Evolutionary conservation across 2,888 invertebrate species (phyloP).

Genomic region (Leptogaster cylindrica): DNA sequence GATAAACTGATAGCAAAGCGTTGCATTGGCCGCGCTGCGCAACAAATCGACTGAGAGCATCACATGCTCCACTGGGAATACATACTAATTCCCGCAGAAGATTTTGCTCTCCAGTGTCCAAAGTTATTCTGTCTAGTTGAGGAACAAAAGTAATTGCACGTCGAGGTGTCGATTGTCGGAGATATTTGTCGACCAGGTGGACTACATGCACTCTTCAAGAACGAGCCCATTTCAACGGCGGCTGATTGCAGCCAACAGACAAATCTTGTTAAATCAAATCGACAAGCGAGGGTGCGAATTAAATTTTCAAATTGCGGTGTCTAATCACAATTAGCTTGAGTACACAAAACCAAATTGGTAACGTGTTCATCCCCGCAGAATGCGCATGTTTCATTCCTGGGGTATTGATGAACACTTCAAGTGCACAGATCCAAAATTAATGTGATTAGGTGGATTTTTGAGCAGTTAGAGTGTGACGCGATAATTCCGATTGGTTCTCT

Average conservation of each 20-base stretch:
- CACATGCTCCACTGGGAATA: background rate
- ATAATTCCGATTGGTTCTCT: no score
- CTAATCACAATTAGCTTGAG: conserved; percentile 4
- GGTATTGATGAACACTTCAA: conserved; percentile 8
- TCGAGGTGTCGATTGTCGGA: conserved; percentile 22
- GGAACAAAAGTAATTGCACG: conserved; percentile 5
- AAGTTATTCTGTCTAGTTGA: conserved; percentile 1
- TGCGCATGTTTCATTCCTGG: conserved; percentile 4
- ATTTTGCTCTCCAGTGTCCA: conserved; percentile 1
- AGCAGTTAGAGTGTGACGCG: no score
- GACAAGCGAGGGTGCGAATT: conserved; percentile 14
- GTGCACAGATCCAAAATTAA: conserved; percentile 15
- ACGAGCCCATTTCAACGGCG: background rate
- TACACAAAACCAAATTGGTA: no score
- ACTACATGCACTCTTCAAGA: conserved; percentile 4
- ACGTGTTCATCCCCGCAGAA: background rate
- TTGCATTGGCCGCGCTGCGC: background rate
- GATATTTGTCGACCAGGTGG: conserved; percentile 9
- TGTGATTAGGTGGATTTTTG: no score
- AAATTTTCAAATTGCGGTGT: conserved; percentile 15
- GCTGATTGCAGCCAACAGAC: conserved; percentile 8
- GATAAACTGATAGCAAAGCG: conserved; percentile 30
- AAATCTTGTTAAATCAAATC: background rate
- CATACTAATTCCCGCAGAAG: background rate
- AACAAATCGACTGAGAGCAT: conserved; percentile 8